A percentile compares a stretch with the other conserved stretches of the same genome.
Conservation (phyloP, 2,888 invertebrate genomes). For the Hydriomena furcata region DNA sequence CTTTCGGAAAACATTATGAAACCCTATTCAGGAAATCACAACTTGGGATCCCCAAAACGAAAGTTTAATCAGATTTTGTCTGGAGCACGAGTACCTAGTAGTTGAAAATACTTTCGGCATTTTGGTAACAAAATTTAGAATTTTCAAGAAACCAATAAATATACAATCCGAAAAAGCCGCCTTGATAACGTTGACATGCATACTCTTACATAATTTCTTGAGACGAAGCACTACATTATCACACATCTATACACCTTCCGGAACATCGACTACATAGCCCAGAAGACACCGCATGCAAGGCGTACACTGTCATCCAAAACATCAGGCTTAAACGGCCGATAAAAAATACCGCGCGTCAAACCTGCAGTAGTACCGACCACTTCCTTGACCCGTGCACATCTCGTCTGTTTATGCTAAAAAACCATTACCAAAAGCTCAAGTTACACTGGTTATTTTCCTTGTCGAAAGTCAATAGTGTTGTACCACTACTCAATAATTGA, state of each 20-base stretch:
- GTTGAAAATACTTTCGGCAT: constrained; percentile 21
- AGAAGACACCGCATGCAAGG: too few species aligned
- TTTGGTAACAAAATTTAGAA: constrained; percentile 23
- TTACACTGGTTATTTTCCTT: too few species aligned
- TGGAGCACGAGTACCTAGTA: constrained; percentile 26
- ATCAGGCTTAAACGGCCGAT: too few species aligned
- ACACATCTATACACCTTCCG: constrained; percentile 34
- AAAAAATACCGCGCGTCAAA: too few species aligned
- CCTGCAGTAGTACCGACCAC: too few species aligned
- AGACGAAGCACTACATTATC: constrained; percentile 30
- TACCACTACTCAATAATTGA: too few species aligned
- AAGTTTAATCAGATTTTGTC: constrained; percentile 30
- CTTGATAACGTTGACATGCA: constrained; percentile 26
- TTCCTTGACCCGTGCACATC: too few species aligned
- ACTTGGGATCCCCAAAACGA: constrained; percentile 24
- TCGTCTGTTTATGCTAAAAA: too few species aligned
- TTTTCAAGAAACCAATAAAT: constrained; percentile 26
- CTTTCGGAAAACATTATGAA: constrained; percentile 33
- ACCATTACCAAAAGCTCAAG: too few species aligned
- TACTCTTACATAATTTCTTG: constrained; percentile 33
- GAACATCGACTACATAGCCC: too few species aligned
- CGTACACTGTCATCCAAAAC: too few species aligned
- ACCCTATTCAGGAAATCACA: constrained; percentile 36
- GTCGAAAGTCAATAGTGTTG: too few species aligned
- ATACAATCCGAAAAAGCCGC: constrained; percentile 25